Evolutionary conservation across 1,140 invertebrate genomes (phyloP).

Genomic region (Eueides isabella): DNA sequence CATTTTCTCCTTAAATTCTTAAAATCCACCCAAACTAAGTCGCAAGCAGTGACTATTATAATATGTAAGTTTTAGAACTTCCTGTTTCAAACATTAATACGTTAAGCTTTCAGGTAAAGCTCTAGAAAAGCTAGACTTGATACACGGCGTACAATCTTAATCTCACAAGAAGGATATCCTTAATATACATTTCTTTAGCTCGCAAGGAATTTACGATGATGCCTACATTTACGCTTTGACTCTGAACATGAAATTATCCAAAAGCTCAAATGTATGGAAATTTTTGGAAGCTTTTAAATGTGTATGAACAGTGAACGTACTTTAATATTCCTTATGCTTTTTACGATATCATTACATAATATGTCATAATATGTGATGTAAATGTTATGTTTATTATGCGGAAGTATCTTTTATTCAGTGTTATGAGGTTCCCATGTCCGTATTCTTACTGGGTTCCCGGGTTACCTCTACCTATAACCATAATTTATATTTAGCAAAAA

Average conservation of each 20-base stretch:
- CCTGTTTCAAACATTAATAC: not conserved
- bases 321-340: not conserved
- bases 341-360: not conserved
- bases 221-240: conserved; percentile 11
- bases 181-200: conserved; percentile 6
- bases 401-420: too few species aligned
- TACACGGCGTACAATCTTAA: not conserved
- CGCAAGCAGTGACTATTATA: too few species aligned
- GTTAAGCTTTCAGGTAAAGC: conserved; percentile 4
- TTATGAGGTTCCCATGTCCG: too few species aligned
- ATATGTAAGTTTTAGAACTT: not conserved
- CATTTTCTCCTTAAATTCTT: too few species aligned
- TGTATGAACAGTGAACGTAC: not conserved
- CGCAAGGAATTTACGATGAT: conserved; percentile 11
- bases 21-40: too few species aligned
- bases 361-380: too few species aligned
- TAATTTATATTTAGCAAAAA: too few species aligned
- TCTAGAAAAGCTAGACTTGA: not conserved
- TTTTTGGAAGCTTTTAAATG: not conserved
- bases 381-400: too few species aligned
- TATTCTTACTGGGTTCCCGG: too few species aligned
- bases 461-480: too few species aligned
- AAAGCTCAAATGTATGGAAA: conserved; percentile 5
- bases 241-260: conserved; percentile 1
- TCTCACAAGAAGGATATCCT: conserved; percentile 2